Evolutionary conservation across 2,888 invertebrate species (phyloP).

Genomic region (Taenaris catops): DNA sequence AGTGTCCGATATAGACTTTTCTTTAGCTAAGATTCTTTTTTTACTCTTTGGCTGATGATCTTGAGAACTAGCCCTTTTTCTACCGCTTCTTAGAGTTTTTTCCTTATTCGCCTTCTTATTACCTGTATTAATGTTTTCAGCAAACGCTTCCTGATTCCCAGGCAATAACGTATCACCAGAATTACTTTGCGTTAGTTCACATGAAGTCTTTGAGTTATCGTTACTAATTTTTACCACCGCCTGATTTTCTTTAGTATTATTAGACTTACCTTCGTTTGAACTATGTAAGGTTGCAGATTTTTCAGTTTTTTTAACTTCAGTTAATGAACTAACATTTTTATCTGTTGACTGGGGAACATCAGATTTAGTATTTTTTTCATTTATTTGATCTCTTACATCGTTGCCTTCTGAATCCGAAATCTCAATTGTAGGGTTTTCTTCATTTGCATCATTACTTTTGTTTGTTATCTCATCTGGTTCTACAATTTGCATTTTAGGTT

Average conservation of each 20-base stretch:
- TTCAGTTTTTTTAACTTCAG: constrained; percentile 6
- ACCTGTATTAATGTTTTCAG: constrained; percentile 18
- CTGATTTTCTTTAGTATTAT: too few species aligned
- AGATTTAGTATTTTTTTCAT: constrained; percentile 5
- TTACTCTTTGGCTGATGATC: constrained; percentile 14
- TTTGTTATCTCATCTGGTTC: constrained; percentile 29
- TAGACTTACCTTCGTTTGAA: constrained; percentile 19
- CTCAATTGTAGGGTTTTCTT: constrained; percentile 18
- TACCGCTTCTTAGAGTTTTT: constrained; percentile 10
- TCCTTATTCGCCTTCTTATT: constrained; percentile 1
- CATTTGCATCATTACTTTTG: constrained; percentile 22
- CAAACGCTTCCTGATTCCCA: constrained; percentile 60
- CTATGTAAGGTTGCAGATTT: constrained; percentile 7
- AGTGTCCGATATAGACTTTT: constrained; percentile 16
- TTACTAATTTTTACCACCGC: constrained; percentile 14
- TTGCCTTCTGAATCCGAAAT: constrained; percentile 23
- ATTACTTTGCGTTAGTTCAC: constrained; percentile 27
- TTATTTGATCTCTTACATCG: not conserved
- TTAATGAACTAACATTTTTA: constrained; percentile 9
- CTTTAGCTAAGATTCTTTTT: constrained; percentile 11
- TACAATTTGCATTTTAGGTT: constrained; percentile 41
- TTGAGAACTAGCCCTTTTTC: constrained; percentile 23
- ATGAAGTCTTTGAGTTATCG: constrained; percentile 4
- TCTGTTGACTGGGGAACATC: too few species aligned
- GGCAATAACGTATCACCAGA: constrained; percentile 52